Conservation (phyloP, 2,888 invertebrate species). For the Amorpha juglandis region DNA sequence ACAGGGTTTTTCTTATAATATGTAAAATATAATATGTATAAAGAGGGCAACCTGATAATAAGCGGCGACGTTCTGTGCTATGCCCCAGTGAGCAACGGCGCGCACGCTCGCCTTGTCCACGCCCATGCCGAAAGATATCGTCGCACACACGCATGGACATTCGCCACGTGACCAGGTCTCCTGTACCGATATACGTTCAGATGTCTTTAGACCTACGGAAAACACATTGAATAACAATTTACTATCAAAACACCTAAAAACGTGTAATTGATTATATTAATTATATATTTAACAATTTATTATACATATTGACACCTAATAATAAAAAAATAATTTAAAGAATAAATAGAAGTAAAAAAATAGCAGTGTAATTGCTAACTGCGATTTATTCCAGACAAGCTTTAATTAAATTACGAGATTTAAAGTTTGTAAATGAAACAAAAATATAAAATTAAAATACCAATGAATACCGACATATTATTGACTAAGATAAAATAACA, state of each 20-base stretch:
- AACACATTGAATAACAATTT: background rate
- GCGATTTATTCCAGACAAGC: no score
- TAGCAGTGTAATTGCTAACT: no score
- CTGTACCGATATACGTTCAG: conserved; percentile 91
- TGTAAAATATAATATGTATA: background rate
- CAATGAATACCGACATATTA: no score
- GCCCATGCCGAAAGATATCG: conserved; percentile 99
- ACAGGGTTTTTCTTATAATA: no score
- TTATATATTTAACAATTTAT: background rate
- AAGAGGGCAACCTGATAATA: conserved; percentile 88
- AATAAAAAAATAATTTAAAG: background rate
- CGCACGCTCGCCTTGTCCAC: conserved; percentile 98
- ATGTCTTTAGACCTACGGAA: conserved; percentile 86
- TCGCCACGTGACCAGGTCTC: conserved; percentile 96
- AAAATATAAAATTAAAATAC: no score
- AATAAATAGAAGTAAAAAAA: no score
- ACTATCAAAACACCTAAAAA: background rate
- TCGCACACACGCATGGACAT: conserved; percentile 96
- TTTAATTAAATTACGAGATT: no score
- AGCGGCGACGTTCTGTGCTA: conserved; percentile 96
- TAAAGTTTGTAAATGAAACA: no score
- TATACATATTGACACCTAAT: background rate
- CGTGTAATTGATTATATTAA: background rate
- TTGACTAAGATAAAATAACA: background rate
- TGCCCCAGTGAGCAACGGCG: conserved; percentile 98